Conservation (phyloP, 2,888 invertebrate genomes). For the Drosophila tanythrix region DNA sequence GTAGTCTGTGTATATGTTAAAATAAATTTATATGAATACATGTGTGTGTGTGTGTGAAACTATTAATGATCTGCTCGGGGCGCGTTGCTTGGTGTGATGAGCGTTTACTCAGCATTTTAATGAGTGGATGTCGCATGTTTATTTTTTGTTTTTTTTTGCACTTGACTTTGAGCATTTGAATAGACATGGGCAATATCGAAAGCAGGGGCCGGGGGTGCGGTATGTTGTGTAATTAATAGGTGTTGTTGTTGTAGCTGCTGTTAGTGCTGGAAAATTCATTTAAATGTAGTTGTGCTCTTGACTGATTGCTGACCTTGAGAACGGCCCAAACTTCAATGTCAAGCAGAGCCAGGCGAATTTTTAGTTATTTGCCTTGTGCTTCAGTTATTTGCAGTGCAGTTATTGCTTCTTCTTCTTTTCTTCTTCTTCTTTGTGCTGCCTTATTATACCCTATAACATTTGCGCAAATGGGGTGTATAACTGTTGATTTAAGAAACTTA, state of each 20-base stretch:
- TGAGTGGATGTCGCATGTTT: constrained; percentile 55
- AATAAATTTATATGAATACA: not conserved
- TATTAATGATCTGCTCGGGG: constrained; percentile 47
- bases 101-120: constrained; percentile 68
- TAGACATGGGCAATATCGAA: constrained; percentile 18
- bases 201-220: not conserved
- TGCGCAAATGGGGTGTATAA: not conserved
- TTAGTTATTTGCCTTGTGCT: constrained; percentile 35
- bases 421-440: not conserved
- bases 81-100: constrained; percentile 34
- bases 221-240: constrained; percentile 50
- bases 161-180: constrained; percentile 66
- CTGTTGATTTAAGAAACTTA: not conserved
- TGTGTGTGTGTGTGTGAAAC: constrained; percentile 12
- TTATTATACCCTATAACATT: not conserved
- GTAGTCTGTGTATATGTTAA: constrained; percentile 1
- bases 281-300: constrained; percentile 22
- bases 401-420: not conserved
- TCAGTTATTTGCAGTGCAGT: constrained; percentile 20
- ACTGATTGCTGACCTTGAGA: constrained; percentile 40
- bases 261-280: constrained; percentile 46
- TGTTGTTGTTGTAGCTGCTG: constrained; percentile 18
- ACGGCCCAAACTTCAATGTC: constrained; percentile 48
- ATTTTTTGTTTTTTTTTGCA: constrained; percentile 40
- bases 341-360: constrained; percentile 33